Conservation (phyloP, 1,140 invertebrate species). For the Cotesia glomerata region DNA sequence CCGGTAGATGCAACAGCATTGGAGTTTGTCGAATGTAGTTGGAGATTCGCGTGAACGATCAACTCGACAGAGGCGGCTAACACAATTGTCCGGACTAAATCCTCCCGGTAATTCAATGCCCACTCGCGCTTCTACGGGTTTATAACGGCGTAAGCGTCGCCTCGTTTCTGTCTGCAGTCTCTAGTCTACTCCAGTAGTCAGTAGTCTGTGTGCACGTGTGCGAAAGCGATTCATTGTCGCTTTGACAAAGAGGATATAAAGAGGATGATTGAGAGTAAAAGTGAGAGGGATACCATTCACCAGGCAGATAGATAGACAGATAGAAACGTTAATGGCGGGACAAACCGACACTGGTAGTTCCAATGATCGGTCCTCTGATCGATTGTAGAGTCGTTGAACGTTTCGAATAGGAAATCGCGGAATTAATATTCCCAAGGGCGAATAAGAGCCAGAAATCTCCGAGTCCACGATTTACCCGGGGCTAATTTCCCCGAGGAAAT, state of each 20-base stretch:
- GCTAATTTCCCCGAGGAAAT: conserved; percentile 50
- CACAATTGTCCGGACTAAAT: conserved; percentile 34
- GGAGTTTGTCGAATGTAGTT: conserved; percentile 26
- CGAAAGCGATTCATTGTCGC: conserved; percentile 29
- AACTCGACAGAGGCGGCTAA: conserved; percentile 35
- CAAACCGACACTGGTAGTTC: too few species aligned
- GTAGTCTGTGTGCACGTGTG: conserved; percentile 1
- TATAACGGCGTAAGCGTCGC: conserved; percentile 22
- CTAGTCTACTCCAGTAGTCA: too few species aligned
- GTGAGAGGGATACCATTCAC: too few species aligned
- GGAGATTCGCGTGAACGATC: conserved; percentile 34
- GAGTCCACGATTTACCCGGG: conserved; percentile 28
- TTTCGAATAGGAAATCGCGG: conserved; percentile 25
- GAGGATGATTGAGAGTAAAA: background rate
- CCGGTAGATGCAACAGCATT: background rate
- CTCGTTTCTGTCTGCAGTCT: conserved; percentile 1
- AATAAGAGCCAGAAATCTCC: conserved; percentile 22
- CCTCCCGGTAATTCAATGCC: conserved; percentile 37
- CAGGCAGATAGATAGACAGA: background rate
- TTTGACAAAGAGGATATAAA: conserved; percentile 25
- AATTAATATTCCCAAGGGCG: conserved; percentile 27
- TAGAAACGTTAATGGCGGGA: conserved; percentile 29
- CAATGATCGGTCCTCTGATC: background rate
- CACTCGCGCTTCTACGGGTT: conserved; percentile 30
- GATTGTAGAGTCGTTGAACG: conserved; percentile 20